Base-by-base conservation (phyloP, 2,113 vertebrate genomes). In the Trematomus loennbergii region DNA sequence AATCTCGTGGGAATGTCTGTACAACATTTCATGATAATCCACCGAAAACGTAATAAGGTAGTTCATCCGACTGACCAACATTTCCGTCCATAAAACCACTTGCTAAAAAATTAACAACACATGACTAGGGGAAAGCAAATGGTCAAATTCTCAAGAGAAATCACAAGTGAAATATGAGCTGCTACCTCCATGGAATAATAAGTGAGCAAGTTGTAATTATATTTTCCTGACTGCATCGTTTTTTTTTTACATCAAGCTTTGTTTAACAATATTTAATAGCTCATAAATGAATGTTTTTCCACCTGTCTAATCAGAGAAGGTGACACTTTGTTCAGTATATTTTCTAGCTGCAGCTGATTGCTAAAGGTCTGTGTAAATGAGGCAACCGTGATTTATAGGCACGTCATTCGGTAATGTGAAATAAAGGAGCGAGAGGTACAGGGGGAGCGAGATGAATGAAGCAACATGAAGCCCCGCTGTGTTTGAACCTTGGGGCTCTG, bases 351-450 rank as follows among this genome's bases (percentile, higher is more conserved):
- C 75, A 66, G 60, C 78, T 70, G 49, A 65, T 71, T 43, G 82
- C 82, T 77, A 46, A 49, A 50, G 60, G 75, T 57, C 53, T 65
- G 45, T 57, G 20, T 45, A 63, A 81, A 74, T 54, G 69, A 81
- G 65, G 36, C 60, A 62, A 43, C 10, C 9, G 29, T 83, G 82
- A 91, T 83, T 72, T 68, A 86, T 84, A 40, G 17, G 55, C 75
- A 69, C 74, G 79, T 89, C 72, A 79, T 85, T 65, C 50, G 71
- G 57, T 73, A 62, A 75, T 72, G 71, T 69, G 78, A 81, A 86
- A 83, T 58, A 52, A 81, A 73, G 52, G 72, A 68, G 54, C n/a
- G 64, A 43, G 58, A 67, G 20, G 46, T 60, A 22, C n/a, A 66
- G 20, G 46, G 48, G 22, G 45, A 54, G 20, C 43, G 33, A 60